Evolutionary conservation across 2,888 invertebrate genomes (phyloP).

Genomic region (Ceramica pisi): DNA sequence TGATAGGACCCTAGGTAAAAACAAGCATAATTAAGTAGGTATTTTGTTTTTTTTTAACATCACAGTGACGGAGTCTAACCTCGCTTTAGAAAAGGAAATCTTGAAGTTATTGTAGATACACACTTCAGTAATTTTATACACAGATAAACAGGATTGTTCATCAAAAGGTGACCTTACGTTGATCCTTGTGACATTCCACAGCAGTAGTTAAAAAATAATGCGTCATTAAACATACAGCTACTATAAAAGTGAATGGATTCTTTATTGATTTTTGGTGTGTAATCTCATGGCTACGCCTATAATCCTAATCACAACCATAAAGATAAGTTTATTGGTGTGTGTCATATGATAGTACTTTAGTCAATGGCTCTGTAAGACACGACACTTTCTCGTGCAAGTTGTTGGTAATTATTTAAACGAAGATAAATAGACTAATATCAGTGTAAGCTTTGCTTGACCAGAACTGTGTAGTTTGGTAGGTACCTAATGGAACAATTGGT

Average conservation of each 20-base stretch:
- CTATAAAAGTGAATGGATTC: slow-evolving; percentile 20
- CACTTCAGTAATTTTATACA: neutral
- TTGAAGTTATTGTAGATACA: neutral
- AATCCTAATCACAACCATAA: slow-evolving; percentile 33
- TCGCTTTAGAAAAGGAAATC: too few relatives aligned
- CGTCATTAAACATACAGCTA: neutral
- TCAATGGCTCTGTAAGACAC: slow-evolving; percentile 8
- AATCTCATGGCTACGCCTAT: slow-evolving; percentile 25
- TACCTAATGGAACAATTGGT: neutral
- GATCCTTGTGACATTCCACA: slow-evolving; percentile 21
- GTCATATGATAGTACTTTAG: slow-evolving; percentile 4
- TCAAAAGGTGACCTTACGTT: slow-evolving; percentile 2
- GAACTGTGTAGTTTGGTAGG: slow-evolving; percentile 1
- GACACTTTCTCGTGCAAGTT: slow-evolving; percentile 26
- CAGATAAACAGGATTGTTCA: too few relatives aligned
- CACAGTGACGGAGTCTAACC: neutral
- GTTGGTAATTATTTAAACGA: neutral
- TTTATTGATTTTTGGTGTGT: slow-evolving; percentile 11
- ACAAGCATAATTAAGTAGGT: neutral
- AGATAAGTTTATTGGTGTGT: slow-evolving; percentile 37
- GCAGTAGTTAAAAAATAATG: neutral
- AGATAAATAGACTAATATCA: slow-evolving; percentile 12
- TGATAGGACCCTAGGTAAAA: neutral
- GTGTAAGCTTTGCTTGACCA: neutral
- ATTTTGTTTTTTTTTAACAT: neutral